Percentiles rank a stretch among this genome's conserved stretches.
phyloP scores from a whole-genome alignment of 2,113 vertebrate species.

The Catharus minimus region DNA sequence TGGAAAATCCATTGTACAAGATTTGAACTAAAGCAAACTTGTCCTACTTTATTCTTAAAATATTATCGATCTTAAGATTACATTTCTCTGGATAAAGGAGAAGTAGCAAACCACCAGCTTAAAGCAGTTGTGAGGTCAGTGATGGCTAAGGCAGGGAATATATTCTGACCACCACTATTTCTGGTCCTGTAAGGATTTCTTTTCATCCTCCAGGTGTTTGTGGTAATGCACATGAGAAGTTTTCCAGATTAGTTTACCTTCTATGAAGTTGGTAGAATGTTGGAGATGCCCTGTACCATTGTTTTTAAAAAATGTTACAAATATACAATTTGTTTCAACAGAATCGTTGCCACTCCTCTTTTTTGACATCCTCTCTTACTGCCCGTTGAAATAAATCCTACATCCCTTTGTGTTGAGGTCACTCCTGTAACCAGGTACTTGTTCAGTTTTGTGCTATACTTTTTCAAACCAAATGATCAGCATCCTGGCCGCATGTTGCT shows the following conservation, averaged over 20 bases:
- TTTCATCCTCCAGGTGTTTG: neutral
- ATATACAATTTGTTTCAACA: neutral
- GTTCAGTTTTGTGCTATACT: neutral
- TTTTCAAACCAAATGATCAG: neutral
- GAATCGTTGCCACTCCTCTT: neutral
- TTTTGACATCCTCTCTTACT: neutral
- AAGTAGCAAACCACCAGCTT: neutral
- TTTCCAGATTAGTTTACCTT: neutral
- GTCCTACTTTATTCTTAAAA: neutral
- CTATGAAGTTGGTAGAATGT: neutral
- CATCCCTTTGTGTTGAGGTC: neutral
- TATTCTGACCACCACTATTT: neutral
- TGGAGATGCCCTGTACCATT: neutral
- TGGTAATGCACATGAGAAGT: neutral
- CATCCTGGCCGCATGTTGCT: neutral
- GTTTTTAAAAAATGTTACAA: neutral
- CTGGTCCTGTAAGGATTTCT: neutral
- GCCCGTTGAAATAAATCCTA: neutral
- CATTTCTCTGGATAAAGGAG: neutral
- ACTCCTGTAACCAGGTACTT: neutral
- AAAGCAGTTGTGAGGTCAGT: neutral
- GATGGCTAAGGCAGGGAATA: neutral
- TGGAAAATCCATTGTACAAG: neutral
- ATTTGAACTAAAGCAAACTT: neutral
- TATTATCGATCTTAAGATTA: fast-evolving